phyloP scores from a whole-genome alignment of 2,113 vertebrate genomes.

The Terrapene triunguis region DNA sequence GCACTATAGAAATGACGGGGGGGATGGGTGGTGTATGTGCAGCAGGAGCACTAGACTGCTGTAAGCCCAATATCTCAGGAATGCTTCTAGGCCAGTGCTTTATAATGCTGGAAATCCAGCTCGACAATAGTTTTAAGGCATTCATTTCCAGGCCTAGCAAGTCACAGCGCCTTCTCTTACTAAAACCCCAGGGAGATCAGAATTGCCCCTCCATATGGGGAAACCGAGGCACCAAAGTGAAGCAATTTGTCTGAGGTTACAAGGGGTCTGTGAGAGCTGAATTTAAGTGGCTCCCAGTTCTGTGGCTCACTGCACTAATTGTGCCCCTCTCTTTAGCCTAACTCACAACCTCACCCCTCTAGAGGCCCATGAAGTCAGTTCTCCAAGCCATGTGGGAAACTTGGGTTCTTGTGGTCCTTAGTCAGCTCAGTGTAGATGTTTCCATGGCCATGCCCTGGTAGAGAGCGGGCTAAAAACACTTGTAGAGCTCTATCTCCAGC shows the following conservation, averaged over 20 bases:
- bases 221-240: not conserved
- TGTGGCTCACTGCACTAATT: not conserved
- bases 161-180: not conserved
- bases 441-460: not conserved
- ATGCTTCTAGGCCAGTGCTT: not conserved
- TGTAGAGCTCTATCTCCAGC: not conserved
- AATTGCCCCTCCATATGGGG: not conserved
- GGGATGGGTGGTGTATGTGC: too few species aligned
- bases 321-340: not conserved
- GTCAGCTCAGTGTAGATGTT: slow-evolving; percentile 2
- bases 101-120: not conserved
- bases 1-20: not conserved
- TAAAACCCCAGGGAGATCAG: not conserved
- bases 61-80: not conserved
- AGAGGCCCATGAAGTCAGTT: not conserved
- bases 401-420: not conserved
- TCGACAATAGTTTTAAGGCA: not conserved
- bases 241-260: not conserved
- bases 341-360: not conserved
- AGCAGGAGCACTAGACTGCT: not conserved
- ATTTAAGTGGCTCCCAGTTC: not conserved
- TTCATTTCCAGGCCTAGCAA: not conserved
- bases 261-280: not conserved
- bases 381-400: not conserved
- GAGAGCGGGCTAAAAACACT: not conserved